A percentile compares a stretch with the other conserved stretches of the same genome.
Evolutionary conservation across 2,888 invertebrate species (phyloP).

Genomic region (Diarsia rubi): DNA sequence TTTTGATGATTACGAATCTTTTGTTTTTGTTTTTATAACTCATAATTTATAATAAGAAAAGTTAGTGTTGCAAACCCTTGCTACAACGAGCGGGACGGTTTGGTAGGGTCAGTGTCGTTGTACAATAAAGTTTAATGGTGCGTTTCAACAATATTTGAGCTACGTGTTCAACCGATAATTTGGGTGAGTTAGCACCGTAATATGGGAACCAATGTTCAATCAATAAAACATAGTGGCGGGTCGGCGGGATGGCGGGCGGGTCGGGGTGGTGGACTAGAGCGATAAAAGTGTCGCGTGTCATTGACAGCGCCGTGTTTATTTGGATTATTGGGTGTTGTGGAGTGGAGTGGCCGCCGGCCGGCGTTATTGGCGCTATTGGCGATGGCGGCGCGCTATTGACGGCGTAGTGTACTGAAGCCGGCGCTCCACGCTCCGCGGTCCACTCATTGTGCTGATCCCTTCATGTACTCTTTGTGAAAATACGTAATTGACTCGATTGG

Average conservation of each 20-base stretch:
- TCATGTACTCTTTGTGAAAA: slow-evolving; percentile 48
- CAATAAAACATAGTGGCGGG: slow-evolving; percentile 76
- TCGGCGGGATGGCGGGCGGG: slow-evolving; percentile 61
- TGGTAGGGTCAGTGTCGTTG: slow-evolving; percentile 11
- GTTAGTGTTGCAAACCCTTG: slow-evolving; percentile 35
- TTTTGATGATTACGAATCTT: slow-evolving; percentile 67
- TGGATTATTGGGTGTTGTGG: slow-evolving; percentile 74
- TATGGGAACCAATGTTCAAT: slow-evolving; percentile 78
- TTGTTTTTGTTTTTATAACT: slow-evolving; percentile 55
- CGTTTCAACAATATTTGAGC: slow-evolving; percentile 54
- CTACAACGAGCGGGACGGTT: slow-evolving; percentile 15
- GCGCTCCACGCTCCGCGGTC: slow-evolving; percentile 10
- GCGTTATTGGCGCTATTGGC: slow-evolving; percentile 7
- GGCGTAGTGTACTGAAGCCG: slow-evolving; percentile 1
- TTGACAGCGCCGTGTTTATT: slow-evolving; percentile 77
- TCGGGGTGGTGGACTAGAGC: slow-evolving; percentile 72
- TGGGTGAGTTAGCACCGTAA: slow-evolving; percentile 63
- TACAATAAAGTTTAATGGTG: slow-evolving; percentile 47
- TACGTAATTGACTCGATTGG: slow-evolving; percentile 59
- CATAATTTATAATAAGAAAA: slow-evolving; percentile 52
- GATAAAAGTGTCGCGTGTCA: slow-evolving; percentile 85
- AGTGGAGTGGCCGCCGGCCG: slow-evolving; percentile 62
- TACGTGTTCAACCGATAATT: slow-evolving; percentile 54
- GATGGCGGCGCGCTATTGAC: slow-evolving; percentile 22
- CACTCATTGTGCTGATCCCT: slow-evolving; percentile 54